Base-by-base conservation (phyloP, 2,113 vertebrate genomes). In the Rattus rattus region DNA sequence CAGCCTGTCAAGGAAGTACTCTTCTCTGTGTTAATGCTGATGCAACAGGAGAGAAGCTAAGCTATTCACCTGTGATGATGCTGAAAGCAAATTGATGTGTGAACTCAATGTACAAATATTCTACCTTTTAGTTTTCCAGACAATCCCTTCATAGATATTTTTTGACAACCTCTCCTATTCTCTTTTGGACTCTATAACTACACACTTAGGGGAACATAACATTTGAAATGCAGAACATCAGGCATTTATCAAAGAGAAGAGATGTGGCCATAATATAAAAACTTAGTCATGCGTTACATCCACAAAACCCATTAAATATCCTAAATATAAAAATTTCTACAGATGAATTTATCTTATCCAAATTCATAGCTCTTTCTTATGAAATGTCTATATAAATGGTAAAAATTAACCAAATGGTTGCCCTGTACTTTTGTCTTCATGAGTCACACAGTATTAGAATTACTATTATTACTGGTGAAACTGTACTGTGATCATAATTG, bases 281-380 rank as follows among this genome's bases (percentile, higher is more conserved):
- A 17, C 4, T 2, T 6, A 67, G 36, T 61, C 19, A 61, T 59
- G 33, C 75, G 61, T 69, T 56, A 65, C 54, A 52, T 14, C 80
- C 3, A 70, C 39, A 70, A 97, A 76, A 80, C 12, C 54, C 75
- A 93, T 86, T 43, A 39, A 84, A 81, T 63, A 30, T 52, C 95
- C 16, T 67, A 63, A 94, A 49, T 59, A 80, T 59, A 24, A 93
- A 30, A 86, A 79, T 26, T 67, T 96, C n/a, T 75, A 70, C 88
- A 59, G 49, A 61, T 73, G n/a, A 73, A 79, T 83, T 92, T 43
- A 90, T 96, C 39, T 92, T 84, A 88, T 54, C 90, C 3, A 83
- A 86, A 85, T 89, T 89, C 16, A 84, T 81, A 47, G 77, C 65
- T 91, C 63, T 91, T 95, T 92, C 89, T 19, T 89, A n/a, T 3